Evolutionary conservation across 2,888 invertebrate species (phyloP).

Genomic region (Machimus atricapillus): DNA sequence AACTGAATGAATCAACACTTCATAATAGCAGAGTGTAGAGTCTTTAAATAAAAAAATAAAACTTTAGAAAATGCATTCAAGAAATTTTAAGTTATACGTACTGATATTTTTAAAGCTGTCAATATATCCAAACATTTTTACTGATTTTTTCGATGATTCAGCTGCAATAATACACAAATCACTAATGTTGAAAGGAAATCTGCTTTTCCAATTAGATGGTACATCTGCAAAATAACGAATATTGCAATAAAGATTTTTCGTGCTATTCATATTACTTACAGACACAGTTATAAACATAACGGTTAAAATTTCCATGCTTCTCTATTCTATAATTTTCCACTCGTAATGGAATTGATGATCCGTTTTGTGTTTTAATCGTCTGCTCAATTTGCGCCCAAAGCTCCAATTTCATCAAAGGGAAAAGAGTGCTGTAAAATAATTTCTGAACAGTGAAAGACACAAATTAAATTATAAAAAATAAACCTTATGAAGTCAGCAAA

Average conservation of each 20-base stretch:
- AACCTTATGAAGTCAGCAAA: slow-evolving; percentile 69
- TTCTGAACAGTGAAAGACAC: not conserved
- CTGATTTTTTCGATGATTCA: not conserved
- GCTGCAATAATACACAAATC: not conserved
- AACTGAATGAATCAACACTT: not conserved
- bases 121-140: not conserved
- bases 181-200: not conserved
- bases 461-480: slow-evolving; percentile 46
- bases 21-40: not conserved
- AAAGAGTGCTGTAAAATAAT: slow-evolving; percentile 52
- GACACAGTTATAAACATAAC: slow-evolving; percentile 39
- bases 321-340: slow-evolving; percentile 2
- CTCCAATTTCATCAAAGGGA: slow-evolving; percentile 59
- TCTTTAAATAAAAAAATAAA: not conserved
- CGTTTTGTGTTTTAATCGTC: slow-evolving; percentile 15
- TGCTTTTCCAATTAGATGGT: not conserved
- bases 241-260: not conserved
- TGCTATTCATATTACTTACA: not conserved
- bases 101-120: not conserved
- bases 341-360: not conserved
- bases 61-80: not conserved
- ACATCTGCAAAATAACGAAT: not conserved
- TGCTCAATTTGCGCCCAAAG: slow-evolving; percentile 50
- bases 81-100: not conserved
- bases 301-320: not conserved